Evolutionary conservation across 1,140 invertebrate genomes (phyloP).

Genomic region (Zophobas atratus): DNA sequence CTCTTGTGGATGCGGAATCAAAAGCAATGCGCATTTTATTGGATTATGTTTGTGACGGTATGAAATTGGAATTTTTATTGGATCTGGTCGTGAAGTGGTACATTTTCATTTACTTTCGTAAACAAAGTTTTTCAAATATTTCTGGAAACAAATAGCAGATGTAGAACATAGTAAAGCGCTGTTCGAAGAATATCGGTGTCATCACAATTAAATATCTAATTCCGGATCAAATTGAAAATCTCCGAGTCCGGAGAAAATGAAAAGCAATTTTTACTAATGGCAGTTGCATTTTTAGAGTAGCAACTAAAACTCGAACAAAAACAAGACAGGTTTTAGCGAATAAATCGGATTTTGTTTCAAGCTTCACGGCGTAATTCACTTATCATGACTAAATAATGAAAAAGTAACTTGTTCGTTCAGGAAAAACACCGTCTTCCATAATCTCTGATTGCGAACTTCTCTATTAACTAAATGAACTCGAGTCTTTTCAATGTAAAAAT

Average conservation of each 20-base stretch:
- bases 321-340: neutral
- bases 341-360: neutral
- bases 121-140: constrained; percentile 13
- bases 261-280: too few species aligned
- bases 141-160: neutral
- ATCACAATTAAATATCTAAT: too few species aligned
- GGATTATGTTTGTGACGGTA: constrained; percentile 30
- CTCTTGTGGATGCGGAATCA: constrained; percentile 3
- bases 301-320: neutral
- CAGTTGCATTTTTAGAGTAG: too few species aligned
- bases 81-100: constrained; percentile 16
- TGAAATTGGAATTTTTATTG: constrained; percentile 38
- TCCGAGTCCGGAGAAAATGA: too few species aligned
- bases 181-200: too few species aligned
- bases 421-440: too few species aligned
- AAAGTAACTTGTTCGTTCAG: neutral
- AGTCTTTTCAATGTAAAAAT: neutral
- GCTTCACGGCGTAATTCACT: neutral
- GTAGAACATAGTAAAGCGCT: too few species aligned
- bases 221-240: too few species aligned
- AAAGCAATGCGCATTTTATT: constrained; percentile 16
- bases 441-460: neutral
- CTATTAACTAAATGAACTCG: neutral
- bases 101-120: constrained; percentile 15
- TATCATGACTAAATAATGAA: neutral